A percentile compares a stretch with the other conserved stretches of the same genome.
phyloP scores from a whole-genome alignment of 1,140 invertebrate genomes.

The Drosophila yakuba region DNA sequence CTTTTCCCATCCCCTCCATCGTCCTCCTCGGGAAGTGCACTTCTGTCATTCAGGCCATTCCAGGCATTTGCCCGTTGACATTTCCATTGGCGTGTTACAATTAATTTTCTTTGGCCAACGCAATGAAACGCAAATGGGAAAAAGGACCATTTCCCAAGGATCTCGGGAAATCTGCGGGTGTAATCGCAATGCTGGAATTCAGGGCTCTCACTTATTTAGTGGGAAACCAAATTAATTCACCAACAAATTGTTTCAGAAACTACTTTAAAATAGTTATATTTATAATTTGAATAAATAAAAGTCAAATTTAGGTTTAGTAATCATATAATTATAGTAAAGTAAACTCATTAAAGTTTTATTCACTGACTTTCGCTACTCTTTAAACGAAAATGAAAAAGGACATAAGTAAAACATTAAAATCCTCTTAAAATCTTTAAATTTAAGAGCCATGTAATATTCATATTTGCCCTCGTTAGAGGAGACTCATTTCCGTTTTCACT shows the following conservation, averaged over 20 bases:
- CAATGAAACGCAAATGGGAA: slow-evolving; percentile 41
- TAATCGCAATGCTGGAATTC: not conserved
- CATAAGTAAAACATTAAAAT: not conserved
- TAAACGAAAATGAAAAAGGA: too few relatives aligned
- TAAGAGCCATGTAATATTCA: slow-evolving; percentile 7
- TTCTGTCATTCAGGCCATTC: slow-evolving; percentile 61
- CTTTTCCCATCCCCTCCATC: not conserved
- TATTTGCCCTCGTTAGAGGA: not conserved
- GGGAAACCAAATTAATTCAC: not conserved
- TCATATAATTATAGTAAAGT: too few relatives aligned
- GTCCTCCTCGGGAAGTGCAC: slow-evolving; percentile 53
- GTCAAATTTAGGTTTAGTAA: too few relatives aligned
- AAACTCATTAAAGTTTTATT: too few relatives aligned
- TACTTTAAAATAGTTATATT: too few relatives aligned
- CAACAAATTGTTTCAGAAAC: not conserved
- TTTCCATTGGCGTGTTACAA: slow-evolving; percentile 55
- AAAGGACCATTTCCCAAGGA: not conserved
- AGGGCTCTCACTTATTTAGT: not conserved
- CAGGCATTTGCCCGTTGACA: slow-evolving; percentile 60
- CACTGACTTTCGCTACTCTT: too few relatives aligned
- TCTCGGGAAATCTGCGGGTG: not conserved
- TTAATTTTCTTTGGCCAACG: slow-evolving; percentile 57
- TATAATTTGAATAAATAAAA: too few relatives aligned
- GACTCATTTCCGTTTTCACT: slow-evolving; percentile 32
- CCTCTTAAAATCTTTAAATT: not conserved